Base-by-base conservation (phyloP, 2,797 vertebrate species). In the Astyanax mexicanus region DNA sequence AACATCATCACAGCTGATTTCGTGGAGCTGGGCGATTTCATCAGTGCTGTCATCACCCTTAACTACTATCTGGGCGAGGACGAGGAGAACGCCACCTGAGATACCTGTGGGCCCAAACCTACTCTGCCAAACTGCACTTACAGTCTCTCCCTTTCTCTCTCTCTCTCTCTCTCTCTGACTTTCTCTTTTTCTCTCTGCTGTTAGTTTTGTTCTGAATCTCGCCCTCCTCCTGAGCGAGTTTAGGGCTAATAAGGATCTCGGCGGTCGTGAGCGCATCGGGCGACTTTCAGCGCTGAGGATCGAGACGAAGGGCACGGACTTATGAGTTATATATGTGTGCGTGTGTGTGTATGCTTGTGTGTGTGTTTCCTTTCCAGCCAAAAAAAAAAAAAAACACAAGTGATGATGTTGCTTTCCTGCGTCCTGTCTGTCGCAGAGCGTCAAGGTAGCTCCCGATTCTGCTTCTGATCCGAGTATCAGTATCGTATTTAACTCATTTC, bases 1-100 rank as follows among this genome's bases (percentile, higher is more conserved):
- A 99, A 99, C 89, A 97, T 99, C 83, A 95, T 99, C 89, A 99
- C 96, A 15, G 98, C 97, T 0, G 97, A 99, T 91, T 99, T 99
- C 86, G 98, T 99, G 90, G 98, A 99, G 94, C 96, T 99, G 1
- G 97, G 98, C 17, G 98, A 99, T 80, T 99, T 98, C 90, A 95
- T 99, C 95, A 97, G 96, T 81, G 96, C 96, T 0, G 96, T 99
- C 92, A 97, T 99, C 92, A 96, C 95, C 87, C 97, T 99, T 88
- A 99, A 99, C 94, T 96, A 97, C 86, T 91, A 94, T 86, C 91
- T 97, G 87, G 95, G 95, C 8, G 96, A 96, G 74, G 96, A 95
- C 70, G 96, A 95, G 69, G 95, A 95, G 69, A 92, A 95, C 38
- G 93, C 95, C 78, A 97, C 97, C 92, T 99, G 96, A 81, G 57